Evolutionary conservation across 2,888 invertebrate species (phyloP).

Genomic region (Eulithis prunata): DNA sequence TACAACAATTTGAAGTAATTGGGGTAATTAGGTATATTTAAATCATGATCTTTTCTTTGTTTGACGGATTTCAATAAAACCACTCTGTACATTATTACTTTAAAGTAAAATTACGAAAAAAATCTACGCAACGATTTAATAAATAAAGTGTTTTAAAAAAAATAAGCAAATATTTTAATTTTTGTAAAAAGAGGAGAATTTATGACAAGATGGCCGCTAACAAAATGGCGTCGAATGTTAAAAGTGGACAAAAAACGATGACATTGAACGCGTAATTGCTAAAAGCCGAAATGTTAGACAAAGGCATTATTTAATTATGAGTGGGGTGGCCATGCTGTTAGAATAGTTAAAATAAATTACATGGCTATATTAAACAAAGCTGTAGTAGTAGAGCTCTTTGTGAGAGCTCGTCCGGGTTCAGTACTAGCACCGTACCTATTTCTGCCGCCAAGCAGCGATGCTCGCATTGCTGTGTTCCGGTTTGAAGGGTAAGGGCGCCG

Average conservation of each 20-base stretch:
- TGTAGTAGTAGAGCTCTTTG: no score
- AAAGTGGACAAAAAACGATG: slow-evolving; percentile 42
- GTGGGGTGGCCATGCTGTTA: slow-evolving; percentile 32
- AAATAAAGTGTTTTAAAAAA: neutral
- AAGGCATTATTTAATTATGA: slow-evolving; percentile 44
- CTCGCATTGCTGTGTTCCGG: no score
- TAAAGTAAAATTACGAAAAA: no score
- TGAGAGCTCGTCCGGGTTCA: no score
- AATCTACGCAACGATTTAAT: neutral
- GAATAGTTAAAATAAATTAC: slow-evolving; percentile 1
- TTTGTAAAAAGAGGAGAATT: slow-evolving; percentile 20
- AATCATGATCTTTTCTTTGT: slow-evolving; percentile 20
- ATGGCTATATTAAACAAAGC: no score
- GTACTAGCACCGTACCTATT: no score
- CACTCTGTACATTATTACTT: neutral
- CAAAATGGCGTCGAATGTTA: slow-evolving; percentile 41
- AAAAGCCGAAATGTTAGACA: slow-evolving; percentile 44
- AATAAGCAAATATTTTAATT: neutral
- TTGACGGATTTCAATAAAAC: slow-evolving; percentile 1
- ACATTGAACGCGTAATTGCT: slow-evolving; percentile 45
- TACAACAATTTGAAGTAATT: slow-evolving; percentile 2
- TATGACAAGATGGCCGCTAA: slow-evolving; percentile 41
- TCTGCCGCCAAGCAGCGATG: no score
- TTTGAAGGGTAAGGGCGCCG: no score
- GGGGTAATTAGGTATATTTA: slow-evolving; percentile 13